These are phyloP conservation scores for Peromyscus californicus DNA, from an alignment of 2,113 vertebrate genomes.

Conservation along the genomic window DNA sequence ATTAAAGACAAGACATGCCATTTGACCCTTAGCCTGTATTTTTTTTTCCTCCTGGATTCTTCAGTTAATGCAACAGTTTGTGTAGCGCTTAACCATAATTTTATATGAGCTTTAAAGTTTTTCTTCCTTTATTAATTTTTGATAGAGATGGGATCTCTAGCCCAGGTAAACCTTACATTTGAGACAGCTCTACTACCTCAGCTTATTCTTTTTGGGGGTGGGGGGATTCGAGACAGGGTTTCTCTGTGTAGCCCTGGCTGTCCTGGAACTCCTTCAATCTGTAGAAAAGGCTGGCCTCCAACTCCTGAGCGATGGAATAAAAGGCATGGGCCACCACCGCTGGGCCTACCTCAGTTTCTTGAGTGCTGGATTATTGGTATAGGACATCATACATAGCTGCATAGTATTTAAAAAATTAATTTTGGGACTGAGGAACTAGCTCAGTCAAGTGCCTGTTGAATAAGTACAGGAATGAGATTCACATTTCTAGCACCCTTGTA, in stretches of 20 bases:
- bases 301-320: not conserved
- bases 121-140: not conserved
- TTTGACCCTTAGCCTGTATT: not conserved
- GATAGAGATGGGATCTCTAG: not conserved
- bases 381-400: not conserved
- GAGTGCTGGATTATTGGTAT: not conserved
- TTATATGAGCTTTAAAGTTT: not conserved
- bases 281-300: too few species aligned
- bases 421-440: not conserved
- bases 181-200: not conserved
- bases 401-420: not conserved
- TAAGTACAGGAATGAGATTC: not conserved
- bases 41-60: constrained; percentile 14
- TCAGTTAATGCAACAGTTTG: constrained; percentile 37
- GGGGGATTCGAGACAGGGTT: too few species aligned
- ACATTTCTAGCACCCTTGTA: not conserved
- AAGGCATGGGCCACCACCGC: not conserved
- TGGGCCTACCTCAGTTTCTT: not conserved
- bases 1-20: not conserved
- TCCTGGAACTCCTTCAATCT: too few species aligned
- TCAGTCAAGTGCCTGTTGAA: not conserved
- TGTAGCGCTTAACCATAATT: constrained; percentile 44
- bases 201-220: not conserved
- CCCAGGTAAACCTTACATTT: not conserved
- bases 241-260: too few species aligned